Base-by-base conservation (phyloP, 2,113 vertebrate genomes). In the Melanotaenia duboulayi region DNA sequence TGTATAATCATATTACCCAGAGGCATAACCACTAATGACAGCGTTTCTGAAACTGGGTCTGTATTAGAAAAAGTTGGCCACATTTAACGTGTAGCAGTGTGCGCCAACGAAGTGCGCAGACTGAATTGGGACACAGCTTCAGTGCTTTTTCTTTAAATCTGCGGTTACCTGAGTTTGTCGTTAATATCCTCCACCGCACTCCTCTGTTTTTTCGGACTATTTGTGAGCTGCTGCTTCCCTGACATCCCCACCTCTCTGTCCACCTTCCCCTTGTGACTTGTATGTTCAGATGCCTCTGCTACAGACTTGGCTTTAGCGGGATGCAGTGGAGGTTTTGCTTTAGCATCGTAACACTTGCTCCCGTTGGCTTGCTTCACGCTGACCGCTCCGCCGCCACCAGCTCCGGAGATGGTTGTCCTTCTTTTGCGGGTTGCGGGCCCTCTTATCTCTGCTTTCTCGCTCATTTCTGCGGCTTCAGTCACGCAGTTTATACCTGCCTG, bases 141-240 rank as follows among this genome's bases (percentile, higher is more conserved):
- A n/a, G n/a, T n/a, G n/a, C n/a, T n/a, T n/a, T n/a, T n/a, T n/a
- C n/a, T n/a, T n/a, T n/a, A n/a, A n/a, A n/a, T 24, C 28, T 23
- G 24, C 17, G 37, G 22, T 85, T 85, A 94, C 94, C 93, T 91
- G 83, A 95, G 90, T 63, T 60, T 82, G 19, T 90, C 81, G 23
- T 62, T 71, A 6, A 86, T 71, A 2, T 86, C 90, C 17, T 93
- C 91, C 56, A 57, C 70, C 3, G 55, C 79, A 23, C 74, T 85
- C 66, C n/a, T 87, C 42, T 84, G 82, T 22, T 80, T 92, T 48
- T 51, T 80, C 54, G 86, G 71, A 1, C 69, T 71, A 44, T 49
- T 39, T 6, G 14, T 1, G 54, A 40, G 58, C 32, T 68, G 60
- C 0, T 20, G 61, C 7, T 65, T 60, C 61, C 57, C 78, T 0